Base-by-base conservation (phyloP, 2,888 invertebrate genomes). In the Caenorhabditis sp. region DNA sequence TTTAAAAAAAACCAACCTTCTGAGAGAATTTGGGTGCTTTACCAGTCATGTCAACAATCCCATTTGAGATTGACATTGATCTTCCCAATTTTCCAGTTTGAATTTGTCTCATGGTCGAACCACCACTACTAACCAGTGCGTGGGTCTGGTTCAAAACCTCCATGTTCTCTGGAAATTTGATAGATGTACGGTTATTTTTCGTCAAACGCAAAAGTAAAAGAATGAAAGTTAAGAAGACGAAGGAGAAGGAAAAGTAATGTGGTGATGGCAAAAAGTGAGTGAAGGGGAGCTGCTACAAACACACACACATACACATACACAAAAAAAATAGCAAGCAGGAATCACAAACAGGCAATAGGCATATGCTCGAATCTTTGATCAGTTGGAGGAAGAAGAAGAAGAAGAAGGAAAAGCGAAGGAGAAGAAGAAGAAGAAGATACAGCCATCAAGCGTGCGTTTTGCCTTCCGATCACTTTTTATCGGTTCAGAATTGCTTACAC, bases 331-430 rank as follows among this genome's bases (percentile, higher is more conserved):
- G 43, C 12, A 50, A 36, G 56, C 49, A 67, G 64, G 57, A 72
- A 67, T 67, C 61, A 63, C 67, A 72, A 67, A 20, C 25, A 27
- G 17, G 26, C 17, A 72, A 63, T 63, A 67, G 72, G 72, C 72
- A 72, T 72, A 61, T 67, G 72, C 72, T 67, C 67, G 67, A 72
- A 72, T 72, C 72, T 72, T 72, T 72, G 72, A 72, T 72, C 72
- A 72, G 64, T 63, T 43, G 43, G 14, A 43, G 43, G 17, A 43
- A 43, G 17, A 43, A 43, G 43, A 62, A 31, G 71, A 67, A 60
- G 65, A 59, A 31, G 31, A 31, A 31, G 31, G 10, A 31, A 10
- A 14, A 43, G 14, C 2, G 14, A 14, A 7, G 17, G 31, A 14
- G 14, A 43, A 17, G 14, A 14, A 7, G 17, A 43, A 43, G 43